Percentiles rank a stretch among this genome's conserved stretches.
phyloP scores from a whole-genome alignment of 2,797 vertebrate genomes.

The Peromyscus nudipes region DNA sequence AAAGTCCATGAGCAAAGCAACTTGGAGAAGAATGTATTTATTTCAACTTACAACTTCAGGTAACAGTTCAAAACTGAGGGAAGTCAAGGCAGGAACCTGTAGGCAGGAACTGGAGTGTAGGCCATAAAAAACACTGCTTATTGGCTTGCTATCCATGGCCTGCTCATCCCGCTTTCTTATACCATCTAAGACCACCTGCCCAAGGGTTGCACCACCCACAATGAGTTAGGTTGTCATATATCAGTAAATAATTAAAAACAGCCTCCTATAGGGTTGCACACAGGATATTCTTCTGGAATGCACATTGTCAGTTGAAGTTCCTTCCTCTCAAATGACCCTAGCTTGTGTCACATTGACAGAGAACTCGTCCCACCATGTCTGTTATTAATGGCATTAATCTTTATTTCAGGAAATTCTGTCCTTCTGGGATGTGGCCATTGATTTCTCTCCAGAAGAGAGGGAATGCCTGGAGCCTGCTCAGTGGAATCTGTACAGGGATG shows the following conservation, averaged over 20 bases:
- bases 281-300: background rate
- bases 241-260: background rate
- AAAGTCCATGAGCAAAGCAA: background rate
- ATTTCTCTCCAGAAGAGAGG: constrained; percentile 38
- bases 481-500: background rate
- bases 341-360: background rate
- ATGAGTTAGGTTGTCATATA: background rate
- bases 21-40: background rate
- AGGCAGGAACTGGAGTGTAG: background rate
- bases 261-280: background rate
- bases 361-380: background rate
- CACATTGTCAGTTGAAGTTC: background rate
- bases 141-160: background rate
- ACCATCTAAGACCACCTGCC: background rate
- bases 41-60: background rate
- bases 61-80: background rate
- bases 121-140: background rate
- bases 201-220: background rate
- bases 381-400: background rate
- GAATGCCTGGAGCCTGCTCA: background rate
- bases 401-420: constrained; percentile 5
- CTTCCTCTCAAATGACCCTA: background rate
- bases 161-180: background rate
- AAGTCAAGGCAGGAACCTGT: background rate
- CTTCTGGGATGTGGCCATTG: constrained; percentile 2